phyloP scores from a whole-genome alignment of 2,113 vertebrate species.

The Hippocampus mohnikei region DNA sequence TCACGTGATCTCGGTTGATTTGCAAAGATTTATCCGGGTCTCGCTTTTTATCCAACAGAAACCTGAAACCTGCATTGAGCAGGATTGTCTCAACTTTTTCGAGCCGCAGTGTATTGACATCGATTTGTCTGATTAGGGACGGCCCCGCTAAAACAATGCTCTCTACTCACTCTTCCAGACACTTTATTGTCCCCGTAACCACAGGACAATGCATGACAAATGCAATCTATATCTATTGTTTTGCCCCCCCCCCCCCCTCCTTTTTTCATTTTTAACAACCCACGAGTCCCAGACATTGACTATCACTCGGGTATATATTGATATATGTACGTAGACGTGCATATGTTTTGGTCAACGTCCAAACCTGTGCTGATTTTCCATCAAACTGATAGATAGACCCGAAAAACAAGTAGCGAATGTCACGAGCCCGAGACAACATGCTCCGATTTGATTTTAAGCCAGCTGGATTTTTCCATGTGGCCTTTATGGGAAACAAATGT shows the following conservation, averaged over 20 bases:
- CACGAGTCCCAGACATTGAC: constrained; percentile 10
- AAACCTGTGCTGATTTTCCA: constrained; percentile 32
- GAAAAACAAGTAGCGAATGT: constrained; percentile 75
- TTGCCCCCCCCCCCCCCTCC: background rate
- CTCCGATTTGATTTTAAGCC: constrained; percentile 72
- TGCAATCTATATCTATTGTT: constrained; percentile 43
- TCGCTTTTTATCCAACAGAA: too few relatives aligned
- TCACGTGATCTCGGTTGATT: too few relatives aligned
- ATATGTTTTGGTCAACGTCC: background rate
- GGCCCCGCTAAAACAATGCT: too few relatives aligned
- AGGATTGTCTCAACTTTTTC: background rate
- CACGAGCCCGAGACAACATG: constrained; percentile 53
- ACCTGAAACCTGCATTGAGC: background rate
- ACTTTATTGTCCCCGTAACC: constrained; percentile 24
- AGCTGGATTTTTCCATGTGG: constrained; percentile 88
- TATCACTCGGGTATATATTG: background rate
- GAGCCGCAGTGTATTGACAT: too few relatives aligned
- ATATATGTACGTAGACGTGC: too few relatives aligned
- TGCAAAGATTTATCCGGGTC: too few relatives aligned
- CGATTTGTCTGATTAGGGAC: background rate
- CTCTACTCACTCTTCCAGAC: constrained; percentile 9
- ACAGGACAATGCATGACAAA: constrained; percentile 25
- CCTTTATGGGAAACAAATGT: constrained; percentile 88
- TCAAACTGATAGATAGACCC: constrained; percentile 51
- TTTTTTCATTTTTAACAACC: constrained; percentile 15